These are phyloP conservation scores for Symphodus melops DNA, from an alignment of 2,113 vertebrate species.

Conservation along the genomic window DNA sequence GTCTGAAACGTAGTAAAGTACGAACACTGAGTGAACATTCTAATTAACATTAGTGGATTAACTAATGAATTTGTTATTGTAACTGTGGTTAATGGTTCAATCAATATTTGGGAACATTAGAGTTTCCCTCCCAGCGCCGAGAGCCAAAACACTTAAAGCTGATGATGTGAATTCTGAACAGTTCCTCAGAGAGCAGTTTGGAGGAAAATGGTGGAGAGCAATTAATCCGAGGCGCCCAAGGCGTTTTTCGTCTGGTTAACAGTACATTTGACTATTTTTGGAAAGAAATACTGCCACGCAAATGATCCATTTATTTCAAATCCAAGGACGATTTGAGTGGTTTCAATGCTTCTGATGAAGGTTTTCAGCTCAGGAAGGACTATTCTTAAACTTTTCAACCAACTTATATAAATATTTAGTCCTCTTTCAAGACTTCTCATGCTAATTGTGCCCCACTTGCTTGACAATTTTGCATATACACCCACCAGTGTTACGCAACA, in stretches of 20 bases:
- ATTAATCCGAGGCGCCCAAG: slow-evolving; percentile 9
- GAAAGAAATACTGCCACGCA: neutral
- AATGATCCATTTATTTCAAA: neutral
- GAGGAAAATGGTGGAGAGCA: slow-evolving; percentile 16
- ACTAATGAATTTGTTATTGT: slow-evolving; percentile 10
- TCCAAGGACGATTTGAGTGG: neutral
- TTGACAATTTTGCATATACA: neutral
- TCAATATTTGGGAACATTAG: slow-evolving; percentile 44
- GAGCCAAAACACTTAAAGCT: slow-evolving; percentile 16
- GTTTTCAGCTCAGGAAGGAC: neutral
- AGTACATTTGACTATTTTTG: neutral
- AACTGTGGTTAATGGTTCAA: slow-evolving; percentile 20
- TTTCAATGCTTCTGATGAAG: neutral
- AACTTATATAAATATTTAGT: neutral
- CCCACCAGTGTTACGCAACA: neutral
- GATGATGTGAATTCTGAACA: slow-evolving; percentile 28
- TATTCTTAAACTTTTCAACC: neutral
- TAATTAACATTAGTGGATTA: slow-evolving; percentile 24
- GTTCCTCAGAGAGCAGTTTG: slow-evolving; percentile 35
- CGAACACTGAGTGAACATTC: neutral
- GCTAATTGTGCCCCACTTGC: neutral
- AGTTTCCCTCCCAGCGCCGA: slow-evolving; percentile 9
- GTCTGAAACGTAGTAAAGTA: slow-evolving; percentile 1
- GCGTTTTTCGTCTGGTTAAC: neutral
- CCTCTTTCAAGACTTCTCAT: too few species aligned